Conservation (phyloP, 2,113 vertebrate species). For the Leucosticte australis region DNA sequence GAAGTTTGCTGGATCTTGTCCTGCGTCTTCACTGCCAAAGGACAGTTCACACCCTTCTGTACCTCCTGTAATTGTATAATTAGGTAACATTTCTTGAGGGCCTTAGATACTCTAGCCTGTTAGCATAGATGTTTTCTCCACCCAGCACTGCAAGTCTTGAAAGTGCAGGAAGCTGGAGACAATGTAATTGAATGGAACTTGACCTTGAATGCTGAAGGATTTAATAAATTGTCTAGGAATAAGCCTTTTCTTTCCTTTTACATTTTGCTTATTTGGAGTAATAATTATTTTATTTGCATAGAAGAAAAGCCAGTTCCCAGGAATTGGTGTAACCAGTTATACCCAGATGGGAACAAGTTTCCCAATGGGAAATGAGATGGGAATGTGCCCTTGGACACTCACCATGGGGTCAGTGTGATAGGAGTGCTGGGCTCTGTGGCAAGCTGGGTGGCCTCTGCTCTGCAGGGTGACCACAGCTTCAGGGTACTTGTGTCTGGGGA, state of each 20-base stretch:
- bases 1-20: conserved; percentile 59
- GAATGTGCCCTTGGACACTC: background rate
- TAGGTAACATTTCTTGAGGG: conserved; percentile 52
- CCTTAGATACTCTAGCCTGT: conserved; percentile 41
- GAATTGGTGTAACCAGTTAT: conserved; percentile 17
- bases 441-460: rapidly evolving
- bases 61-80: conserved; percentile 54
- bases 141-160: background rate
- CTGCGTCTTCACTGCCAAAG: conserved; percentile 53
- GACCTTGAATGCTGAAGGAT: conserved; percentile 34
- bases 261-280: conserved; percentile 15
- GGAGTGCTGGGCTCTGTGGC: rapidly evolving
- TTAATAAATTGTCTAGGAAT: conserved; percentile 50
- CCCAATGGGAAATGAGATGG: background rate
- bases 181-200: conserved; percentile 37
- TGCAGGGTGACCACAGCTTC: rapidly evolving
- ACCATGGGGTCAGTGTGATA: background rate
- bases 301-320: conserved; percentile 45
- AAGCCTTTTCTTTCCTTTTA: conserved; percentile 50
- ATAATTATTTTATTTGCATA: conserved; percentile 39
- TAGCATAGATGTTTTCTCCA: conserved; percentile 40
- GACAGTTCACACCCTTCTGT: conserved; percentile 56
- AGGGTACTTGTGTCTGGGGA: background rate
- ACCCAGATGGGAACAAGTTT: background rate
- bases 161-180: conserved; percentile 47